These are phyloP conservation scores for Orthosia gothica DNA, from an alignment of 2,888 invertebrate species.

Conservation along the genomic window DNA sequence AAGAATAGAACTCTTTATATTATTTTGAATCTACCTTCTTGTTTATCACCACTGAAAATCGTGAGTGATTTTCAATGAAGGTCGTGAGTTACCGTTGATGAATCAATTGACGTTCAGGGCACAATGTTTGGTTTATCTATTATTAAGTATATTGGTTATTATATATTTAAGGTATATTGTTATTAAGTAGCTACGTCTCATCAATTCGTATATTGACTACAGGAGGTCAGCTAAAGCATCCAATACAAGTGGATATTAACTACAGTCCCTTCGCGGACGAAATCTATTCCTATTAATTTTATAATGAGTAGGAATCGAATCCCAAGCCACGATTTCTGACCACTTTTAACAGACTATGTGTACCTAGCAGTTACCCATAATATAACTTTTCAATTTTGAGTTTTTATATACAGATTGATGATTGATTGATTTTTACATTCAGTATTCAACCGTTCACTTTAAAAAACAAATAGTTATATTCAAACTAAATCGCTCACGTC, in stretches of 20 bases:
- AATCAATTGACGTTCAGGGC: constrained; percentile 5
- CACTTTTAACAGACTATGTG: not conserved
- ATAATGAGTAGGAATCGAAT: not conserved
- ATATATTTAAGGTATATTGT: not conserved
- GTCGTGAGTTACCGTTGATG: not conserved
- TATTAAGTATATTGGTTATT: too few relatives aligned
- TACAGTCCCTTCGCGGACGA: not conserved
- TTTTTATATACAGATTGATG: too few relatives aligned
- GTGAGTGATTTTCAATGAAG: not conserved
- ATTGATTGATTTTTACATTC: too few relatives aligned
- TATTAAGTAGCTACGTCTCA: too few relatives aligned
- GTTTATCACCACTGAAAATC: not conserved
- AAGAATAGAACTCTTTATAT: not conserved
- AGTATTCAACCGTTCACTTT: not conserved
- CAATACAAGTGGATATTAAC: not conserved
- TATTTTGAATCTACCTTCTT: not conserved
- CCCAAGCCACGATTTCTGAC: not conserved
- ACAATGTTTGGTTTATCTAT: not conserved
- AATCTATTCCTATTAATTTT: not conserved
- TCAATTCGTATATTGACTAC: too few relatives aligned
- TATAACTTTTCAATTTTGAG: too few relatives aligned
- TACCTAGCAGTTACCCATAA: too few relatives aligned
- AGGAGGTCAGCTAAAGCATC: not conserved
- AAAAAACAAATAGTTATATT: not conserved
- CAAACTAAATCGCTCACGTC: not conserved